phyloP scores from a whole-genome alignment of 2,113 vertebrate species.

The Blennius ocellaris region DNA sequence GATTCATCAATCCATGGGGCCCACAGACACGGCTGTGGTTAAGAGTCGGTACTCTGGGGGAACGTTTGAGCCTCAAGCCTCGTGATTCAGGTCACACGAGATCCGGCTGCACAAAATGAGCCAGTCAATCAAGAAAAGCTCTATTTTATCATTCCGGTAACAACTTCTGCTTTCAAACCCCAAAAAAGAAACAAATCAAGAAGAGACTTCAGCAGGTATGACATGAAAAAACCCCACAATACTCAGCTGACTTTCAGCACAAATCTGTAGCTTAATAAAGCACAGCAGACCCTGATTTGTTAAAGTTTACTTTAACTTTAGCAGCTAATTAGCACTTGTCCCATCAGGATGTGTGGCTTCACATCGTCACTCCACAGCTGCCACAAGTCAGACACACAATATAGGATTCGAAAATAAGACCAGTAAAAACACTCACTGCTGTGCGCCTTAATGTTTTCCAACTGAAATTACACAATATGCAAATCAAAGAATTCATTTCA shows the following conservation, averaged over 20 bases:
- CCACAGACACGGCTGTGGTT: constrained; percentile 32
- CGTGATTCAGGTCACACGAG: constrained; percentile 9
- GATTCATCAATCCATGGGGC: constrained; percentile 21
- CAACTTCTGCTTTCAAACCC: not conserved
- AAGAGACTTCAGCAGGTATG: not conserved
- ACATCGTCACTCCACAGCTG: not conserved
- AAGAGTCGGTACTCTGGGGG: constrained; percentile 21
- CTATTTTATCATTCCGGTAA: not conserved
- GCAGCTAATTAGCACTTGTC: constrained; percentile 34
- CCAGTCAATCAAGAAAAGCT: constrained; percentile 1
- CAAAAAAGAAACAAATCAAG: not conserved
- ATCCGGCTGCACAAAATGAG: constrained; percentile 9
- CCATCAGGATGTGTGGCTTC: constrained; percentile 12
- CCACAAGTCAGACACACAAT: constrained; percentile 25
- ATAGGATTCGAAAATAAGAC: constrained; percentile 38
- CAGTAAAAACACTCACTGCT: constrained; percentile 10
- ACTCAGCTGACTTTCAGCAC: not conserved
- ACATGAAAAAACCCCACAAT: not conserved
- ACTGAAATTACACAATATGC: constrained; percentile 32
- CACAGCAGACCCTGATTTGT: not conserved
- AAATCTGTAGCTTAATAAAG: not conserved
- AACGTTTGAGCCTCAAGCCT: constrained; percentile 1
- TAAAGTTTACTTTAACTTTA: constrained; percentile 25
- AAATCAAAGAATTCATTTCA: constrained; percentile 28
- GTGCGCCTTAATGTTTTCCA: constrained; percentile 8